Conservation (phyloP, 1,140 invertebrate genomes). For the Apocrypta bakeri region DNA sequence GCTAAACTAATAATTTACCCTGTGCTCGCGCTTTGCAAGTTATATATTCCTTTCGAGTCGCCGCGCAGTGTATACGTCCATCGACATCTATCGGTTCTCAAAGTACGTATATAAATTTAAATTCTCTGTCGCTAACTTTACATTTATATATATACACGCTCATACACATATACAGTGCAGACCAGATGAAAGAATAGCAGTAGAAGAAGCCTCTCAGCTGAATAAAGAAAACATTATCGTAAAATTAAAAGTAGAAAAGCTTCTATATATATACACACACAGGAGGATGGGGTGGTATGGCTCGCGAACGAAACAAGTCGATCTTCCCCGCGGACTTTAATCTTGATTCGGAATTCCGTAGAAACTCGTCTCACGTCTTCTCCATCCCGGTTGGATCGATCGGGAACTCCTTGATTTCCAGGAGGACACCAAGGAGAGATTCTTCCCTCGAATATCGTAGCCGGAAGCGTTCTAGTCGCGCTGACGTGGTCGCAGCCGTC, state of each 20-base stretch:
- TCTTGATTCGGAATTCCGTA: constrained; percentile 45
- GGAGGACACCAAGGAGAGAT: constrained; percentile 14
- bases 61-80: too few species aligned
- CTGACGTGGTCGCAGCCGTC: constrained; percentile 41
- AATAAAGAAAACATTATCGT: constrained; percentile 37
- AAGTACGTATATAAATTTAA: background rate
- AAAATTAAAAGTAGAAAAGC: constrained; percentile 32
- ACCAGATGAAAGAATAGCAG: background rate
- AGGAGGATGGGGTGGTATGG: background rate
- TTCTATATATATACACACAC: background rate
- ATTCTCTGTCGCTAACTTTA: background rate
- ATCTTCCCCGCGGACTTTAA: constrained; percentile 28
- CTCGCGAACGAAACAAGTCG: constrained; percentile 36
- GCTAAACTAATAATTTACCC: constrained; percentile 43
- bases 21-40: background rate
- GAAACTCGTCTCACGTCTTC: constrained; percentile 23
- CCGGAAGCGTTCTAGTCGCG: constrained; percentile 32
- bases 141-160: background rate
- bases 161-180: background rate
- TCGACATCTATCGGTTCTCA: background rate
- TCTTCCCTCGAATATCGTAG: constrained; percentile 31
- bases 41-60: background rate
- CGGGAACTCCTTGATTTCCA: constrained; percentile 42
- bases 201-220: background rate
- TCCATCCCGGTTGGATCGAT: constrained; percentile 13